Conservation (phyloP, 1,140 invertebrate species). For the Mizuhopecten yessoensis region DNA sequence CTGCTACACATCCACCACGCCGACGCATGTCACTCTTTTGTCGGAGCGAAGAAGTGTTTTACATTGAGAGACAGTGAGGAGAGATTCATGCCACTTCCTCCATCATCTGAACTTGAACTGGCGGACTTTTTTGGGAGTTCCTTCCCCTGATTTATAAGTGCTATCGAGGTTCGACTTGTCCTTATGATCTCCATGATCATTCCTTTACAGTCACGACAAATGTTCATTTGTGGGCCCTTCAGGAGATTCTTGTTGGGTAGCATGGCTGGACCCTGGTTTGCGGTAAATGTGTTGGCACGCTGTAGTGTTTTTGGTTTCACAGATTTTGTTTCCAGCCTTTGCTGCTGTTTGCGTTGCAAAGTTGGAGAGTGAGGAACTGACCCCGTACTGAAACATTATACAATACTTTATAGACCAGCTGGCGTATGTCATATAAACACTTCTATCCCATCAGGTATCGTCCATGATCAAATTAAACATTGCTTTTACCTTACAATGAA, state of each 20-base stretch:
- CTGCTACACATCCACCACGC: not conserved
- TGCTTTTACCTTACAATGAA: too few relatives aligned
- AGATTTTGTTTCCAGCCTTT: slow-evolving; percentile 55
- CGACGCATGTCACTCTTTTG: slow-evolving; percentile 37
- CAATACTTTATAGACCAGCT: not conserved
- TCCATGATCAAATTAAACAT: too few relatives aligned
- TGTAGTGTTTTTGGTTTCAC: slow-evolving; percentile 73
- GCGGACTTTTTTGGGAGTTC: not conserved
- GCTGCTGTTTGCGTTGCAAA: slow-evolving; percentile 49
- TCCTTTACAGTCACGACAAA: slow-evolving; percentile 96
- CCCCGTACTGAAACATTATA: slow-evolving; percentile 72
- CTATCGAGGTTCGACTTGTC: slow-evolving; percentile 78
- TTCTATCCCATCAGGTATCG: too few relatives aligned
- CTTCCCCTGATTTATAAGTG: slow-evolving; percentile 62
- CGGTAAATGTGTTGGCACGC: slow-evolving; percentile 82
- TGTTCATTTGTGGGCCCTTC: slow-evolving; percentile 92
- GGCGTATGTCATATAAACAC: too few relatives aligned
- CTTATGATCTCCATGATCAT: slow-evolving; percentile 96
- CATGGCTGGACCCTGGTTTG: slow-evolving; percentile 76
- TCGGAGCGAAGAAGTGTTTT: slow-evolving; percentile 56
- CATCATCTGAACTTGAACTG: not conserved
- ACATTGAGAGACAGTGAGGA: slow-evolving; percentile 61
- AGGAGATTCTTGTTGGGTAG: slow-evolving; percentile 69
- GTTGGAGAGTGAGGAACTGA: slow-evolving; percentile 74
- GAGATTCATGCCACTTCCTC: slow-evolving; percentile 35